Base-by-base conservation (phyloP, 2,797 vertebrate species). In the Crocidura indochinensis region DNA sequence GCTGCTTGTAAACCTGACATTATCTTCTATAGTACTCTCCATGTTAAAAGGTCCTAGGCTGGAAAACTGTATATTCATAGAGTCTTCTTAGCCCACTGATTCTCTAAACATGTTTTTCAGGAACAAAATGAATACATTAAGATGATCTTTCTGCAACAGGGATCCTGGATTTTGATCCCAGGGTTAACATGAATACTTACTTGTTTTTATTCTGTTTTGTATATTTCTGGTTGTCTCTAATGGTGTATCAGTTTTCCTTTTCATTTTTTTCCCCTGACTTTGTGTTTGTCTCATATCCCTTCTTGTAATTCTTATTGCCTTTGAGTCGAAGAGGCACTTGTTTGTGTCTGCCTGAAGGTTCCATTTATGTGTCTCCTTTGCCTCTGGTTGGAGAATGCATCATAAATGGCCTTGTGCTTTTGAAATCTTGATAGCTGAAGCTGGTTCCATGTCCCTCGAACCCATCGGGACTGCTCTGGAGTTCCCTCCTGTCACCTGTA, bases 251-350 rank as follows among this genome's bases (percentile, higher is more conserved):
- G 29, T 51, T 68, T 49, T 6, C 20, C 29, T 29, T 86, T 71
- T 31, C 5, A 38, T 38, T 38, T 29, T 64, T 80, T 38, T 69
- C 53, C 78, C 72, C 29, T 85, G 44, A 84, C 81, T 26, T 12
- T 71, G 64, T 95, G 68, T 87, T 49, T 92, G 17, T 86, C n/a
- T 80, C 76, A 75, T 79, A 60, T 27, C 24, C 27, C 31, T 92
- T 64, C 81, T 80, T 68, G 7, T 75, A 80, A 79, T 38, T 91
- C 77, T 86, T 12, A 51, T 31, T 26, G 27, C 80, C 53, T 75
- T 1, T 53, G 26, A 87, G 84, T 71, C 65, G 7, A 82, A 77
- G 56, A 27, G 83, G 65, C 17, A 14, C 29, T 71, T 68, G 0
- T 31, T n/a, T 69, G 38, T 64, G 73, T 78, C 46, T 74, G 47